Evolutionary conservation across 2,797 vertebrate species (phyloP), one percentile per base, ranked within the genome.

Genomic region (Dendrocincla fuliginosa): DNA sequence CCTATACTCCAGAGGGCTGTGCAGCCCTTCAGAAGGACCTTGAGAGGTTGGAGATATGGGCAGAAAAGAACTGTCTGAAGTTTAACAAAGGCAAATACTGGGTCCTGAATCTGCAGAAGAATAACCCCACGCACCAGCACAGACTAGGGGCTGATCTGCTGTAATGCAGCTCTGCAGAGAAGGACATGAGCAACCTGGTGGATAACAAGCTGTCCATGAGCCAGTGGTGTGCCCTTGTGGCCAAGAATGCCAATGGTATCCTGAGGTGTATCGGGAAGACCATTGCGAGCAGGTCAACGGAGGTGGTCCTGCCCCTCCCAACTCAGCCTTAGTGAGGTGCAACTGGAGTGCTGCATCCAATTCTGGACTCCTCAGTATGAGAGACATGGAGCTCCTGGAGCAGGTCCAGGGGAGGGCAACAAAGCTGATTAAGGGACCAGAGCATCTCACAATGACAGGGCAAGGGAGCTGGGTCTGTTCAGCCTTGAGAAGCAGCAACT

Each of bases 261-360:
- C 28, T n/a, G 13, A 1, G 9, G 4, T 0, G 27, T 16, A 1
- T 22, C 30, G 24, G 32, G 28, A 63, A 50, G 5, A 0, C 5
- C 24, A 25, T 2, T 37, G 16, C 24, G 19, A 68, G 55, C 32
- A 47, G 49, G 25, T 2, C 3, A 1, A 75, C 35, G 15, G 35
- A 16, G 14, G 4, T 47, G 47, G 41, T 32, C 22, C 47, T 47
- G 33, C 5, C 20, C 8, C 20, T 65, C 16, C 47, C 11, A 53
- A 2, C 22, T n/a, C 47, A 35, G 17, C 39, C 15, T 44, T 28
- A 3, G 30, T 24, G 55, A n/a, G 32, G 27, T 18, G 4, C 22
- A 69, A 7, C 27, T 6, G 16, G 18, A 63, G 9, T 30, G 16
- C 11, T 52, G 18, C n/a, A 42, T 16, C 15, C 15, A 25, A 9